These are phyloP conservation scores for Phengaris alcon DNA, from an alignment of 2,888 invertebrate species.

Conservation along the genomic window DNA sequence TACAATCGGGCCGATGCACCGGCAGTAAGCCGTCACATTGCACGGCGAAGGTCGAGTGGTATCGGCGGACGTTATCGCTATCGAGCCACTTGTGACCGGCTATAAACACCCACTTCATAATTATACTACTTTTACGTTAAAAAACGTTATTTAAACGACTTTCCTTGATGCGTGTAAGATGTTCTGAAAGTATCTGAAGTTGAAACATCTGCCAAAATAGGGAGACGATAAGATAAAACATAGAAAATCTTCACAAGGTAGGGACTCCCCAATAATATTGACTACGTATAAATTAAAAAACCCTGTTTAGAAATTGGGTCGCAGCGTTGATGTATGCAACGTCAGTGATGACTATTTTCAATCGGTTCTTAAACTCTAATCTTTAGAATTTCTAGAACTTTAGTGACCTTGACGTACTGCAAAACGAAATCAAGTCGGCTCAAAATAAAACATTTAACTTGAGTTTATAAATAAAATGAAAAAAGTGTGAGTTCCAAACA, in stretches of 20 bases:
- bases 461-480: background rate
- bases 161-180: background rate
- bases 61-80: background rate
- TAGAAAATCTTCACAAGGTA: background rate
- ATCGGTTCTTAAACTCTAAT: background rate
- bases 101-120: background rate
- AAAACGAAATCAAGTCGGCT: background rate
- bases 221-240: background rate
- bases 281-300: background rate
- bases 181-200: background rate
- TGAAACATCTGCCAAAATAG: background rate
- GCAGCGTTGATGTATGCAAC: background rate
- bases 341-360: background rate
- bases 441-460: background rate
- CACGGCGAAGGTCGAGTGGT: conserved; percentile 8
- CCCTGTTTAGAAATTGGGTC: background rate
- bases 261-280: background rate
- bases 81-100: background rate
- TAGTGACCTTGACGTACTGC: conserved; percentile 1
- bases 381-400: conserved; percentile 5
- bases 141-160: background rate
- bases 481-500: background rate
- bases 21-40: background rate
- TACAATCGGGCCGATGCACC: background rate
- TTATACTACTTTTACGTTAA: background rate